These are phyloP conservation scores for Drosophila parvula DNA, from an alignment of 1,140 invertebrate genomes.

Conservation along the genomic window DNA sequence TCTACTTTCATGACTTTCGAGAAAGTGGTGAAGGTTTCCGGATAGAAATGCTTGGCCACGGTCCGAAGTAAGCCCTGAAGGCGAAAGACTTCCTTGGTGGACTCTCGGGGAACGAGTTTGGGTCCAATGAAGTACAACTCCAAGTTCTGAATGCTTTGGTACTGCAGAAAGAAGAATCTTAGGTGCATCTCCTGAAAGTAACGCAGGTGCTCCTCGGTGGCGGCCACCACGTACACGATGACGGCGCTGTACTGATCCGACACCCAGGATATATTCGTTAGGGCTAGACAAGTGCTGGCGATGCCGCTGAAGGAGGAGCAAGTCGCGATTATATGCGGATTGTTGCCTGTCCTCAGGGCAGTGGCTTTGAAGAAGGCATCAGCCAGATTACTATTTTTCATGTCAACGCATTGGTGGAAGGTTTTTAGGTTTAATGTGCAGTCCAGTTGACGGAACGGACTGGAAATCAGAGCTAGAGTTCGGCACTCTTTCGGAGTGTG, in stretches of 20 bases:
- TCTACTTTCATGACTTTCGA: slow-evolving; percentile 4
- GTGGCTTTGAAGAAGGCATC: slow-evolving; percentile 35
- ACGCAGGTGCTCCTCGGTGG: slow-evolving; percentile 31
- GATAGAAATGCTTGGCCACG: slow-evolving; percentile 22
- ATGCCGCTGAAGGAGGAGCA: slow-evolving; percentile 69
- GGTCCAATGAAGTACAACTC: slow-evolving; percentile 63
- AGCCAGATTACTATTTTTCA: slow-evolving; percentile 33
- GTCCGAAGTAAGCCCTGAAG: slow-evolving; percentile 5
- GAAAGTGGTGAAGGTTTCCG: slow-evolving; percentile 16
- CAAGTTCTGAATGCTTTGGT: slow-evolving; percentile 35
- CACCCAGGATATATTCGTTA: slow-evolving; percentile 22
- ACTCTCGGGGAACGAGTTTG: background rate
- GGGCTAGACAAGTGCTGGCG: slow-evolving; percentile 43
- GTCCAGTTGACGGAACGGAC: slow-evolving; percentile 32
- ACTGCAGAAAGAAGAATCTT: slow-evolving; percentile 61
- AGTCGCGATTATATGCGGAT: slow-evolving; percentile 31
- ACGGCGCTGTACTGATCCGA: slow-evolving; percentile 1
- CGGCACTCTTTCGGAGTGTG: slow-evolving; percentile 40
- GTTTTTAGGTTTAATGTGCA: slow-evolving; percentile 5
- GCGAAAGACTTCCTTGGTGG: background rate
- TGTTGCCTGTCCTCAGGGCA: slow-evolving; percentile 8
- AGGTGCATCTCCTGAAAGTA: slow-evolving; percentile 65
- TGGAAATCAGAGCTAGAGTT: slow-evolving; percentile 46
- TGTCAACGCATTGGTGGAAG: background rate
- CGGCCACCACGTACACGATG: slow-evolving; percentile 56